phyloP scores from a whole-genome alignment of 2,888 invertebrate species.

The Drosophila pegasa region DNA sequence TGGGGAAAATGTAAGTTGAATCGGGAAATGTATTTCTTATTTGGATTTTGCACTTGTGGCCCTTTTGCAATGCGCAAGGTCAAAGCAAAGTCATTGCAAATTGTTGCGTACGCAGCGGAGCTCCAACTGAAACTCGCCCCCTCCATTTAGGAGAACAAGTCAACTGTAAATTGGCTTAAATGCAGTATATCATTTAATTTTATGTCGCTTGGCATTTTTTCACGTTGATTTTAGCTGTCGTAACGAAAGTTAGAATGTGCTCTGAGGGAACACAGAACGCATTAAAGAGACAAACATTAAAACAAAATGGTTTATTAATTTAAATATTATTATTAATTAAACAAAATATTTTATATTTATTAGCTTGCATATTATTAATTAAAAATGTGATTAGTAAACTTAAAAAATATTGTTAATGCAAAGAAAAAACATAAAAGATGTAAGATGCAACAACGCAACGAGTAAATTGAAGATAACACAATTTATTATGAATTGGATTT shows the following conservation, averaged over 20 bases:
- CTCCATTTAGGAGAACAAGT: slow-evolving; percentile 47
- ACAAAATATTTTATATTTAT: too few species aligned
- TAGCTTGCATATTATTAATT: too few species aligned
- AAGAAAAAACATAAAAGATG: too few species aligned
- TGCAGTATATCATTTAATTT: slow-evolving; percentile 63
- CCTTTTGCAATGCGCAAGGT: slow-evolving; percentile 56
- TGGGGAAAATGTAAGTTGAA: slow-evolving; percentile 38
- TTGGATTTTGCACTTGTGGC: slow-evolving; percentile 38
- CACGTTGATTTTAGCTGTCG: slow-evolving; percentile 35
- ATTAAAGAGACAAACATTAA: background rate
- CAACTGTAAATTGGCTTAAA: slow-evolving; percentile 78
- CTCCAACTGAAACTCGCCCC: slow-evolving; percentile 10
- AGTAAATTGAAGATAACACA: too few species aligned
- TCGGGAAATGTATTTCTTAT: slow-evolving; percentile 44
- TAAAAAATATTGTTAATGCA: too few species aligned
- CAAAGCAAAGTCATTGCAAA: slow-evolving; percentile 68
- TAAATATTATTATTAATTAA: too few species aligned
- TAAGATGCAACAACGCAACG: too few species aligned
- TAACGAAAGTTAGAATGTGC: background rate
- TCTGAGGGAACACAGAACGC: background rate
- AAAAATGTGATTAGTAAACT: too few species aligned
- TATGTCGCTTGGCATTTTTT: slow-evolving; percentile 40
- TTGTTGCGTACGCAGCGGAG: slow-evolving; percentile 53
- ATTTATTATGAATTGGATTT: too few species aligned
- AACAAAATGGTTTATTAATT: background rate